Evolutionary conservation across 2,113 vertebrate genomes (phyloP), one percentile per base, ranked within the genome.

Genomic region (Corythornis madagascariensis): DNA sequence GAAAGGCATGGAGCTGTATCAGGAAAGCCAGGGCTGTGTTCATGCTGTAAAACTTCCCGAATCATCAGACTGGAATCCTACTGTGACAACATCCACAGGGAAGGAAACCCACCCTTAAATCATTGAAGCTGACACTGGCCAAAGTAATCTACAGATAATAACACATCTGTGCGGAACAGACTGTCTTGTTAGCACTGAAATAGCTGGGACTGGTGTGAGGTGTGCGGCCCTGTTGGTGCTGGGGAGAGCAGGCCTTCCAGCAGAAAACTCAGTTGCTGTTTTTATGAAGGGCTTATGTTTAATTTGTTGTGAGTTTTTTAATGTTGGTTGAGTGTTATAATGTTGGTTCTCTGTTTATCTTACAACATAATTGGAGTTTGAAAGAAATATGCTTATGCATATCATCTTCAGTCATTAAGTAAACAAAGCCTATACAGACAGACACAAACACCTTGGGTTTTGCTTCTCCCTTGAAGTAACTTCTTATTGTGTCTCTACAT

Each of bases 81-180:
- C 92, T 94, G 88, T 92, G 88, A 73, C 55, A 73, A 2, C 78
- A 0, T 5, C 80, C 55, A 28, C 38, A 60, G 84, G 78, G 84
- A 93, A 66, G 75, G 65, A 80, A 89, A 77, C 88, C 85, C 89
- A 95, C 55, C 75, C 77, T 89, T 84, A 77, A 90, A 82, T 89
- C 60, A 60, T 20, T 3, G 26, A 79, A 77, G n/a, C 55, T 73
- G 65, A 76, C 61, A 29, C 66, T 91, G 56, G n/a, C 70, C 56
- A 63, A 80, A 88, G 73, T 67, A 81, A 73, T 83, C 50, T 80
- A 56, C 59, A 69, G 86, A 59, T 50, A 61, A 79, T 61, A 72
- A 15, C 33, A 24, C 65, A 70, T 82, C 19, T 76, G 45, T 80
- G 69, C 76, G 64, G 91, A 95, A 74, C 16, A 3, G 25, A 33